These are phyloP conservation scores for Thryonomys swinderianus DNA, from an alignment of 2,113 vertebrate species.

Conservation along the genomic window DNA sequence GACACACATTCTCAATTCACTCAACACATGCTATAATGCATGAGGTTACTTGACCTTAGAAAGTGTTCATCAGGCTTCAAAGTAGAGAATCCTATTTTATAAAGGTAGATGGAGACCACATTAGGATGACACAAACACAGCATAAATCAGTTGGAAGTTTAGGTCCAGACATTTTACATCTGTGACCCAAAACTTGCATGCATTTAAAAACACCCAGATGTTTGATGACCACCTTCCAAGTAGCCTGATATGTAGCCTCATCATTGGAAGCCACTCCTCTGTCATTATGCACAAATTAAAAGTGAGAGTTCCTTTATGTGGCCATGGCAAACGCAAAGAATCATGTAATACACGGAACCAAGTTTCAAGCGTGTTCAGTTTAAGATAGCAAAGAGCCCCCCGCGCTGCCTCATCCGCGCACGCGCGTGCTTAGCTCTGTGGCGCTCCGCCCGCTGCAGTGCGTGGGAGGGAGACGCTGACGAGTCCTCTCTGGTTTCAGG, in stretches of 20 bases:
- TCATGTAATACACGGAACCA: no score
- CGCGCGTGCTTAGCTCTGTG: neutral
- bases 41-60: neutral
- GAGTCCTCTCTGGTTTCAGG: conserved; percentile 57
- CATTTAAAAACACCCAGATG: neutral
- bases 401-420: no score
- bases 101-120: neutral
- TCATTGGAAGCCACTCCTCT: neutral
- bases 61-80: neutral
- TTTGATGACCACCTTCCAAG: neutral
- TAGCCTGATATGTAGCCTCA: neutral
- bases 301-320: no score
- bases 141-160: neutral
- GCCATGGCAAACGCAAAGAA: no score
- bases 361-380: no score
- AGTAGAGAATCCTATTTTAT: neutral
- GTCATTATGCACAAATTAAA: no score
- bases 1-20: neutral
- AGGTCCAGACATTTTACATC: neutral
- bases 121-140: neutral
- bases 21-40: neutral
- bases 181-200: neutral
- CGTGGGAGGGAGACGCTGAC: conserved; percentile 21
- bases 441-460: neutral
- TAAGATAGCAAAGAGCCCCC: no score